phyloP scores from a whole-genome alignment of 2,888 invertebrate species.

The Sepioteuthis lessoniana region DNA sequence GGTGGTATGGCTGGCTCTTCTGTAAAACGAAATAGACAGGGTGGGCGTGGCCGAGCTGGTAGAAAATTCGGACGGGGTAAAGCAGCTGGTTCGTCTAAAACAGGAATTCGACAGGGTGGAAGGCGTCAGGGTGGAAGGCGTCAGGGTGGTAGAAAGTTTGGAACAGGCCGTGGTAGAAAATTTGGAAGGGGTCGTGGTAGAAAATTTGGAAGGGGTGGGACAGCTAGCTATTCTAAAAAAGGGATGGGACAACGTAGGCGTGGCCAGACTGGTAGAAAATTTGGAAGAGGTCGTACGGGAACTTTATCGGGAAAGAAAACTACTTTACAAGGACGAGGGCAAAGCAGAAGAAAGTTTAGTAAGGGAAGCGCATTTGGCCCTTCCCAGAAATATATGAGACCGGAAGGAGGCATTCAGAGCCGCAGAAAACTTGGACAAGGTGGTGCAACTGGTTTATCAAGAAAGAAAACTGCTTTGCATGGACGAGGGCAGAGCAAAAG shows the following conservation, averaged over 20 bases:
- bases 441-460: fast-evolving
- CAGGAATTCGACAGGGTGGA: no score
- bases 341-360: no score
- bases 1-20: no score
- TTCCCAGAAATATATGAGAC: fast-evolving
- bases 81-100: background rate
- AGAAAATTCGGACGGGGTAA: background rate
- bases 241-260: no score
- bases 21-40: background rate
- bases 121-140: background rate
- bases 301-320: background rate
- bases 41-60: background rate
- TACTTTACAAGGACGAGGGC: background rate
- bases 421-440: background rate
- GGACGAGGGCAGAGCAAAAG: background rate
- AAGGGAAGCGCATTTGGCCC: background rate
- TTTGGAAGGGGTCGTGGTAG: background rate
- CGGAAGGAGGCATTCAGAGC: fast-evolving
- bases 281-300: no score
- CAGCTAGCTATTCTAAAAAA: no score
- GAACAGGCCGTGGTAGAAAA: background rate
- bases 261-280: no score
- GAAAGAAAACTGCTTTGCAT: background rate
- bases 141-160: background rate
- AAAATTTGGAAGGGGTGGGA: no score